Evolutionary conservation across 2,113 vertebrate species (phyloP).

Genomic region (Phyllostomus discolor): DNA sequence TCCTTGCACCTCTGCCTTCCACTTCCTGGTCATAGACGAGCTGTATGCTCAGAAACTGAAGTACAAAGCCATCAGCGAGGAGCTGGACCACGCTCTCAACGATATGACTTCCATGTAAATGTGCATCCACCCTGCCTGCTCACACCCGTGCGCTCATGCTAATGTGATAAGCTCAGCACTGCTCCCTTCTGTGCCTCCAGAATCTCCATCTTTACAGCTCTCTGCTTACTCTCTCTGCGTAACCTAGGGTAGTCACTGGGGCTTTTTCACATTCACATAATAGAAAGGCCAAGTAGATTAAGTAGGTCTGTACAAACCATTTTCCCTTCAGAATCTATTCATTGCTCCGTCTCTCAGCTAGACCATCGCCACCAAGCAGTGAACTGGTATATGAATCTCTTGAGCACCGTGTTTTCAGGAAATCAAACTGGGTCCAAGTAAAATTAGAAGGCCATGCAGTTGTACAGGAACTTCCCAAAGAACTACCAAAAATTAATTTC

Average conservation of each 20-base stretch:
- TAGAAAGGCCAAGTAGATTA: not conserved
- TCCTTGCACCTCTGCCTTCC: constrained; percentile 75
- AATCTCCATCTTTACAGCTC: not conserved
- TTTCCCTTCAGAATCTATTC: not conserved
- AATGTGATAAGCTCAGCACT: constrained; percentile 55
- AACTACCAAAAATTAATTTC: constrained; percentile 1
- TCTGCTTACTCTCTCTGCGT: constrained; percentile 60
- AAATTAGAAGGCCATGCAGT: not conserved
- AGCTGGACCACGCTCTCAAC: constrained; percentile 99
- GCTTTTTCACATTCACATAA: not conserved
- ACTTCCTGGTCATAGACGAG: constrained; percentile 88
- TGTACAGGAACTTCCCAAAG: not conserved
- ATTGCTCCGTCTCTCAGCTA: not conserved
- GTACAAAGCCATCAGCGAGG: constrained; percentile 99
- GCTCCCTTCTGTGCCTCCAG: constrained; percentile 38
- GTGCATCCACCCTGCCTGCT: constrained; percentile 72
- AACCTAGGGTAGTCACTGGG: not conserved
- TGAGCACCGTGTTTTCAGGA: not conserved
- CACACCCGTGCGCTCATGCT: constrained; percentile 66
- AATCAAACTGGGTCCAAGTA: not conserved
- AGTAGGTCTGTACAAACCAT: not conserved
- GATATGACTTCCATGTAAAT: constrained; percentile 99
- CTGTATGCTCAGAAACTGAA: constrained; percentile 99
- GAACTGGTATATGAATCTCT: not conserved
- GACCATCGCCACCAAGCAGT: not conserved